phyloP scores from a whole-genome alignment of 2,797 vertebrate genomes.

The Sphaeramia orbicularis region DNA sequence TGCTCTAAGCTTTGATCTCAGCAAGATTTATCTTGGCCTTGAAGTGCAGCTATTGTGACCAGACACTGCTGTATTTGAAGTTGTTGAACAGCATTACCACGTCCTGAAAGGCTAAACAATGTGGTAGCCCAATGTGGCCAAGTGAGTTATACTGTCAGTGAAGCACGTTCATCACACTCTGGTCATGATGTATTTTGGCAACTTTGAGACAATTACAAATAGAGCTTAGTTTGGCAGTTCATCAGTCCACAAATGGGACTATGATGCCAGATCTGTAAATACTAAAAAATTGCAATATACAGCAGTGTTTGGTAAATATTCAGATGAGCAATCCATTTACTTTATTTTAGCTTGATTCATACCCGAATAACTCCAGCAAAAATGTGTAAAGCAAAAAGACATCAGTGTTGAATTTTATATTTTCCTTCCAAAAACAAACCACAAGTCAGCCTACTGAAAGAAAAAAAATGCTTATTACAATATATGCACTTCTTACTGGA shows the following conservation, averaged over 20 bases:
- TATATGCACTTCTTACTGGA: neutral
- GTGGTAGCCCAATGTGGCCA: constrained; percentile 11
- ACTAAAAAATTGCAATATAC: neutral
- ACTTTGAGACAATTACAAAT: constrained; percentile 2
- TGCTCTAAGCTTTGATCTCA: constrained; percentile 73
- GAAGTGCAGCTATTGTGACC: constrained; percentile 59
- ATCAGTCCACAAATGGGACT: neutral
- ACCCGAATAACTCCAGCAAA: neutral
- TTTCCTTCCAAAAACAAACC: neutral
- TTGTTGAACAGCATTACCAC: constrained; percentile 20
- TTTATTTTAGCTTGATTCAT: constrained; percentile 1
- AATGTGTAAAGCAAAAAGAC: neutral
- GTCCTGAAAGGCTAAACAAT: constrained; percentile 43
- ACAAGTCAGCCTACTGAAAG: too few species aligned
- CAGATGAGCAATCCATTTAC: neutral
- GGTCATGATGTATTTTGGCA: constrained; percentile 15
- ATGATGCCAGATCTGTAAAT: neutral
- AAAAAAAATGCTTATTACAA: too few species aligned
- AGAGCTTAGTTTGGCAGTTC: neutral
- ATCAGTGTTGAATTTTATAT: neutral
- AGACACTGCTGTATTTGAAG: constrained; percentile 48
- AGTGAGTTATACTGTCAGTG: constrained; percentile 5
- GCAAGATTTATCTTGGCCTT: constrained; percentile 67
- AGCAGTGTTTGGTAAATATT: neutral
- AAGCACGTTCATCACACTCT: constrained; percentile 23